phyloP scores from a whole-genome alignment of 2,797 vertebrate genomes.

The Sebastes cheni region DNA sequence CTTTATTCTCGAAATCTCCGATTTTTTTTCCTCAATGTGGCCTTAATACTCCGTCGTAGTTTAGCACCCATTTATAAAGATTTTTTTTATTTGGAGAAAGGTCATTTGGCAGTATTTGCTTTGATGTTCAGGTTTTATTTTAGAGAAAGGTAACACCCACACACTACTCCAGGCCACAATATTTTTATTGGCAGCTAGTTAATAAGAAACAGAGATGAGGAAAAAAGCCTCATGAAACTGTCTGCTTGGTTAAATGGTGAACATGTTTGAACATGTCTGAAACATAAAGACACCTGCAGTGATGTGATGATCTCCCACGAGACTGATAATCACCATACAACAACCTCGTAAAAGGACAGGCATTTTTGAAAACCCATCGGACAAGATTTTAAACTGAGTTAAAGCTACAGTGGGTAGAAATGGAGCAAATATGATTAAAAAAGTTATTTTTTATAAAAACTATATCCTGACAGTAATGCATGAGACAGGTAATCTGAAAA shows the following conservation, averaged over 20 bases:
- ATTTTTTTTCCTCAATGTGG: no score
- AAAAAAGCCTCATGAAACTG: not conserved
- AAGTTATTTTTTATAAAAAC: no score
- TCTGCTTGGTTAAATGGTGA: not conserved
- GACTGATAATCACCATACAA: not conserved
- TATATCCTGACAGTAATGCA: no score
- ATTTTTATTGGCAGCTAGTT: not conserved
- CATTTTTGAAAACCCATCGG: not conserved
- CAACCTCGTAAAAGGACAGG: not conserved
- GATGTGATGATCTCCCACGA: not conserved
- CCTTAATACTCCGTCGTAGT: no score
- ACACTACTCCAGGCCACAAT: no score
- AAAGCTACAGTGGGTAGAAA: no score
- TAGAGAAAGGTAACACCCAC: no score
- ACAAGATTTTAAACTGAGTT: no score
- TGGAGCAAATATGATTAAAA: no score
- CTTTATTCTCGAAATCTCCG: no score
- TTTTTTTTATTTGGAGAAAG: not conserved
- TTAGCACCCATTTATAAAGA: no score
- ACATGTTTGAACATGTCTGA: not conserved
- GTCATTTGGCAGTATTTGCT: not conserved
- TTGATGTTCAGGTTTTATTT: not conserved
- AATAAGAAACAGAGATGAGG: not conserved
- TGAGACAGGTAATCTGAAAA: no score
- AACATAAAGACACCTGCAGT: not conserved